Evolutionary conservation across 92 coral and sea anemone genomes (phyloP).

Genomic region (Zoanthus gigantus): DNA sequence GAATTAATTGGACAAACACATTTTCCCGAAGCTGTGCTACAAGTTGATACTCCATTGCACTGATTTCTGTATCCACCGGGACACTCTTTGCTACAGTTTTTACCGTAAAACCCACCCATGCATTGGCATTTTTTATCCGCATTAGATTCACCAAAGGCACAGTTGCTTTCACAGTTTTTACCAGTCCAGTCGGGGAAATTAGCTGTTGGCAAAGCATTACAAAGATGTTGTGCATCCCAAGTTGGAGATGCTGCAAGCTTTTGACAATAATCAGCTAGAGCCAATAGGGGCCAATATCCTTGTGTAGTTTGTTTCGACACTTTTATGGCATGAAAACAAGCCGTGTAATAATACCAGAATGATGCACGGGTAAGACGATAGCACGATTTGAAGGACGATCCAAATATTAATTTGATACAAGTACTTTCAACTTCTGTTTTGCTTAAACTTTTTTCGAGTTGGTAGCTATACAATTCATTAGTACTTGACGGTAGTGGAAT

Average conservation of each 20-base stretch:
- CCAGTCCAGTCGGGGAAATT: constrained; percentile 72
- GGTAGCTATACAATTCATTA: constrained; percentile 8
- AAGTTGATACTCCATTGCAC: constrained; percentile 59
- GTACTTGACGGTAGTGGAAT: constrained; percentile 30
- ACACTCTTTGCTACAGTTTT: constrained; percentile 58
- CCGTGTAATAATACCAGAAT: constrained; percentile 57
- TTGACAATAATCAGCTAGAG: constrained; percentile 65
- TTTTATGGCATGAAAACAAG: constrained; percentile 57
- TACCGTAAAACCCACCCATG: constrained; percentile 63
- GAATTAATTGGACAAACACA: constrained; percentile 70
- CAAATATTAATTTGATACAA: constrained; percentile 53
- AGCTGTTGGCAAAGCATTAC: constrained; percentile 36
- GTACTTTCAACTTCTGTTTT: constrained; percentile 27
- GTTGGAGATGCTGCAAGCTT: constrained; percentile 17
- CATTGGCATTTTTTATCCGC: constrained; percentile 47
- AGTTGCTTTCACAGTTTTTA: constrained; percentile 49
- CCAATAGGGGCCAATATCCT: constrained; percentile 61
- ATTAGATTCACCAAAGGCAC: constrained; percentile 54
- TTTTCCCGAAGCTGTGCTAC: constrained; percentile 54
- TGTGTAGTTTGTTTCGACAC: constrained; percentile 38
- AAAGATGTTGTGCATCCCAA: constrained; percentile 63
- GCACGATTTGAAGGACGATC: constrained; percentile 37
- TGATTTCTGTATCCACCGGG: constrained; percentile 68
- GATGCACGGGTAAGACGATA: constrained; percentile 32
- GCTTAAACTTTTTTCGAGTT: not conserved